Evolutionary conservation across 2,888 invertebrate species (phyloP).

Genomic region (Germaria angustata): DNA sequence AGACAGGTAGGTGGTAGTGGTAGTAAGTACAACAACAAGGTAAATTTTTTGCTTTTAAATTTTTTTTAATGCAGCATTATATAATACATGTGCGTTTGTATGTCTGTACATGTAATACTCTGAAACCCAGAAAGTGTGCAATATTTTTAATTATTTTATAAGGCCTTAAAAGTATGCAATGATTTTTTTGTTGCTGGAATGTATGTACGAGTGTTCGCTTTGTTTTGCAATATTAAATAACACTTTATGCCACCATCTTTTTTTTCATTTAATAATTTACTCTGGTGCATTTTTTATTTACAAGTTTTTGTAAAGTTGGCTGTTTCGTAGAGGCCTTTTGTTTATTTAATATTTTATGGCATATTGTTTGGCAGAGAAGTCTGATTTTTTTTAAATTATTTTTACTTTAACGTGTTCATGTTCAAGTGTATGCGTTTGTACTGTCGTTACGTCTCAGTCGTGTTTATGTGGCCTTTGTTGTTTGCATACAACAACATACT

Average conservation of each 20-base stretch:
- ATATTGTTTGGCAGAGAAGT: conserved; percentile 19
- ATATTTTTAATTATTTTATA: neutral
- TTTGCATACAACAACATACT: neutral
- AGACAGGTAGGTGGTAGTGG: neutral
- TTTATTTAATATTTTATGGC: conserved; percentile 41
- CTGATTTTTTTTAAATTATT: neutral
- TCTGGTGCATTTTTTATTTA: neutral
- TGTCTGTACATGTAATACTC: neutral
- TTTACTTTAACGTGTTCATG: neutral
- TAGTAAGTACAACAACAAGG: neutral
- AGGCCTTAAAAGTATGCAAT: conserved; percentile 47
- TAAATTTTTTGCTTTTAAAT: conserved; percentile 1
- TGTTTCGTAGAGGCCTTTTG: conserved; percentile 38
- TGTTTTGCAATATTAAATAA: conserved; percentile 36
- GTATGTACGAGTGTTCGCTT: no score
- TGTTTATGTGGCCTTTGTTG: conserved; percentile 37
- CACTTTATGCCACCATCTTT: conserved; percentile 39
- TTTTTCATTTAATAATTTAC: neutral
- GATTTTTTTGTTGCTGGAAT: conserved; percentile 20
- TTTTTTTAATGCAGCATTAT: neutral
- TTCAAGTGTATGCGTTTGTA: neutral
- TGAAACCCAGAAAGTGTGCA: conserved; percentile 14
- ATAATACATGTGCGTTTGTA: neutral
- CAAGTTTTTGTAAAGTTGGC: conserved; percentile 18
- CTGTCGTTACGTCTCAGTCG: conserved; percentile 15